Conservation (phyloP, 1,140 invertebrate genomes). For the Cyrtorhinus lividipennis region DNA sequence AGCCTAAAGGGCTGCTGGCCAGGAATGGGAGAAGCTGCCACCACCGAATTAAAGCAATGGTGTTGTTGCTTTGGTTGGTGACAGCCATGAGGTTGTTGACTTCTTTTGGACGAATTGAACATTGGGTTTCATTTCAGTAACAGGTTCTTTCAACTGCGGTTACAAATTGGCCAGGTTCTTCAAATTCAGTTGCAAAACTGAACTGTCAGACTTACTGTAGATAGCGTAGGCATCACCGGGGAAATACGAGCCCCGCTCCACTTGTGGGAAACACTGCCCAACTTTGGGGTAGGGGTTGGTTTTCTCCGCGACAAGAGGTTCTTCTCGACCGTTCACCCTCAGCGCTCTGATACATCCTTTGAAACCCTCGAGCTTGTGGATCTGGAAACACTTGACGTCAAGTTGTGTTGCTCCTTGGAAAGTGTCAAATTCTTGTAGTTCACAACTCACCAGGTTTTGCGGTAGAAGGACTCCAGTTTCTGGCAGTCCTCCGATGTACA, state of each 20-base stretch:
- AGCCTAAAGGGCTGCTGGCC: not conserved
- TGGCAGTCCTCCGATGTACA: constrained; percentile 67
- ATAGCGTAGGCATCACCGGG: constrained; percentile 65
- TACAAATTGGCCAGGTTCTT: too few species aligned
- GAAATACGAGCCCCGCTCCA: constrained; percentile 77
- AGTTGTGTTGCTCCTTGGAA: too few species aligned
- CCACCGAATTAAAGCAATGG: too few species aligned
- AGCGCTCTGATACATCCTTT: constrained; percentile 69
- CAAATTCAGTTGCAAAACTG: too few species aligned
- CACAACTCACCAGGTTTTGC: constrained; percentile 18
- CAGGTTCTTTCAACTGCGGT: too few species aligned
- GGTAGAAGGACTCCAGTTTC: constrained; percentile 28
- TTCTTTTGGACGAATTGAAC: too few species aligned
- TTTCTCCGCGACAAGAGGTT: constrained; percentile 51
- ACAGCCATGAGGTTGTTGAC: too few species aligned
- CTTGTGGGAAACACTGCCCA: constrained; percentile 70
- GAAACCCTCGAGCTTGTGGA: constrained; percentile 55
- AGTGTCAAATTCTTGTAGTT: not conserved
- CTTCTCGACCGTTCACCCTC: constrained; percentile 52
- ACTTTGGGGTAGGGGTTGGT: constrained; percentile 51
- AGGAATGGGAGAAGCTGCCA: not conserved
- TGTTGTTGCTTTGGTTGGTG: too few species aligned
- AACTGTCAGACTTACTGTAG: constrained; percentile 59
- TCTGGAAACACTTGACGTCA: too few species aligned
- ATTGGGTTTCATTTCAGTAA: too few species aligned